Conservation (phyloP, 2,113 vertebrate species). For the Zosterops borbonicus region DNA sequence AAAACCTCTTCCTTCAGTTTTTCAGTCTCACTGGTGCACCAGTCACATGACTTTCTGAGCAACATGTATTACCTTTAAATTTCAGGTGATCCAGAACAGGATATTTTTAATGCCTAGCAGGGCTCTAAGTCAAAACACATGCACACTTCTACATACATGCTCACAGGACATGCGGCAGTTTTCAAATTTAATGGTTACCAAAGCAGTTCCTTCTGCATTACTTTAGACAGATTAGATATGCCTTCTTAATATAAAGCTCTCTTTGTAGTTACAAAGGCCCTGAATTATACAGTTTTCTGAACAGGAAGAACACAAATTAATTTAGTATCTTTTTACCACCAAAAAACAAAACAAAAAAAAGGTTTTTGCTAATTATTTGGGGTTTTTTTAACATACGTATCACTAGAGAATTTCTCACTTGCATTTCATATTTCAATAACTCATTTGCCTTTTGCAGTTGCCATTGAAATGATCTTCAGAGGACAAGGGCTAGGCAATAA, state of each 20-base stretch:
- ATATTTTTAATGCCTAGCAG: background rate
- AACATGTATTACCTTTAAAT: background rate
- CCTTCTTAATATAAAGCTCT: background rate
- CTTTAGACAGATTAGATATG: background rate
- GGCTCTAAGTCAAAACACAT: background rate
- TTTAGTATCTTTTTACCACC: background rate
- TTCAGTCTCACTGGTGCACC: background rate
- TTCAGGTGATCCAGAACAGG: background rate
- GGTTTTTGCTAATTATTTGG: background rate
- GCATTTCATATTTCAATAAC: background rate
- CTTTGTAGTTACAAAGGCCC: background rate
- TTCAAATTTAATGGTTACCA: background rate
- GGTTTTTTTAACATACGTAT: background rate
- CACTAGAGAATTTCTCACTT: background rate
- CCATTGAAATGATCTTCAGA: background rate
- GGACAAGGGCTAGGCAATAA: background rate
- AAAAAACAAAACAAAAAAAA: background rate
- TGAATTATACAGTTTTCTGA: background rate
- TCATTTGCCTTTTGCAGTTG: background rate
- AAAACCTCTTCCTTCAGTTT: background rate
- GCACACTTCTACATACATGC: too few species aligned
- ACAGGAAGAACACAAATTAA: background rate
- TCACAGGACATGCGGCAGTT: background rate
- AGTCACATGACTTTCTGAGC: background rate
- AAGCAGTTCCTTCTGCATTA: background rate